Evolutionary conservation across 2,888 invertebrate species (phyloP).

Genomic region (Zygaena filipendulae): DNA sequence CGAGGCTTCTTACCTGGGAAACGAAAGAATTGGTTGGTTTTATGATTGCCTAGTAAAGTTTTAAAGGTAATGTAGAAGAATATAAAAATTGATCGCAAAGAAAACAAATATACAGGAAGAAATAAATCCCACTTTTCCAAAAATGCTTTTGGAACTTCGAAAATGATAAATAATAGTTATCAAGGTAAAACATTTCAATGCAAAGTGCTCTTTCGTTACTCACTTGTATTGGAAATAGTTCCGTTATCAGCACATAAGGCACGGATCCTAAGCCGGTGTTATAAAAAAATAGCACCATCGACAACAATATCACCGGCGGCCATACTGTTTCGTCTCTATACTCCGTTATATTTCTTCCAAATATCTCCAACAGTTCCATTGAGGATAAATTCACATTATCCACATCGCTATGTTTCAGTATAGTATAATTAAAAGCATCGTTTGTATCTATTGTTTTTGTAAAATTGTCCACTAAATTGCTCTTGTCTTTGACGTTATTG

Average conservation of each 20-base stretch:
- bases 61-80: no score
- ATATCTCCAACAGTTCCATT: conserved; percentile 23
- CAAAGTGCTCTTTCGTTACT: no score
- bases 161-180: no score
- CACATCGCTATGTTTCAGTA: conserved; percentile 15
- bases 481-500: conserved; percentile 23
- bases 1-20: conserved; percentile 47
- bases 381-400: conserved; percentile 23
- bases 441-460: no score
- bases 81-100: no score
- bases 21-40: no score
- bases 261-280: conserved; percentile 59
- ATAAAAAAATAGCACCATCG: conserved; percentile 47
- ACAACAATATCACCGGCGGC: conserved; percentile 45
- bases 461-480: conserved; percentile 21
- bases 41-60: no score
- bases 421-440: conserved; percentile 13
- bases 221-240: conserved; percentile 51
- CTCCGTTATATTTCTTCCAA: conserved; percentile 19
- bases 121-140: no score
- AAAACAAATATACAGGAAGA: neutral
- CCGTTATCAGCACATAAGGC: conserved; percentile 55
- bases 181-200: no score
- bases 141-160: no score
- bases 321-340: conserved; percentile 29